Base-by-base conservation (phyloP, 2,888 invertebrate genomes). In the Diogma glabrata region DNA sequence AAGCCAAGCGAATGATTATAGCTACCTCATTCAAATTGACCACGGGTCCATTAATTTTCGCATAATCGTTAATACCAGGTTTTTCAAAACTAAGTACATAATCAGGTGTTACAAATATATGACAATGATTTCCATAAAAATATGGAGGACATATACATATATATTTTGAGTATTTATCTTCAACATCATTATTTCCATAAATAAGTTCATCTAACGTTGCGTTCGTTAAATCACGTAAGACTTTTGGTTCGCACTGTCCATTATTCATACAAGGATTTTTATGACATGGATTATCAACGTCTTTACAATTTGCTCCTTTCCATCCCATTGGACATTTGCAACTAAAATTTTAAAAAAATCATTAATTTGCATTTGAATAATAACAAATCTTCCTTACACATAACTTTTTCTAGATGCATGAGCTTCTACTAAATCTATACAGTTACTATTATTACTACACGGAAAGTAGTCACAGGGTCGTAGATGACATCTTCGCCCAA, bases 41-140 rank as follows among this genome's bases (percentile, higher is more conserved):
- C 2, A 59, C 57, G 3, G 75, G 73, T 2, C 76, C 76, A 24
- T 69, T 65, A 36, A 77, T 57, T 56, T 72, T 66, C 1, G 78
- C 72, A 58, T 76, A 81, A 61, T 81, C 75, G n/a, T 73, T 72
- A 1, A 73, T 75, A 24, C 76, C 75, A 19, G 78, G 73, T 52
- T 72, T 67, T 2, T 70, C 66, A 59, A 81, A 82, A 51, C 73
- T 66, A 57, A 82, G 63, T 14, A 77, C 64, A 58, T 76, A 82
- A 59, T 78, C 71, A 0, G 75, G 69, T 9, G 61, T 62, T 52
- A 63, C 63, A 58, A 70, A 66, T 36, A 60, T 64, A 60, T 78
- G 73, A 60, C 81, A 81, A 23, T 64, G 61, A 2, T 56, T 52
- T 14, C 79, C 79, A 50, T 65, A 64, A 56, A 69, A 77, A 26